Base-by-base conservation (phyloP, 1,140 invertebrate genomes). In the Elysia chlorotica region DNA sequence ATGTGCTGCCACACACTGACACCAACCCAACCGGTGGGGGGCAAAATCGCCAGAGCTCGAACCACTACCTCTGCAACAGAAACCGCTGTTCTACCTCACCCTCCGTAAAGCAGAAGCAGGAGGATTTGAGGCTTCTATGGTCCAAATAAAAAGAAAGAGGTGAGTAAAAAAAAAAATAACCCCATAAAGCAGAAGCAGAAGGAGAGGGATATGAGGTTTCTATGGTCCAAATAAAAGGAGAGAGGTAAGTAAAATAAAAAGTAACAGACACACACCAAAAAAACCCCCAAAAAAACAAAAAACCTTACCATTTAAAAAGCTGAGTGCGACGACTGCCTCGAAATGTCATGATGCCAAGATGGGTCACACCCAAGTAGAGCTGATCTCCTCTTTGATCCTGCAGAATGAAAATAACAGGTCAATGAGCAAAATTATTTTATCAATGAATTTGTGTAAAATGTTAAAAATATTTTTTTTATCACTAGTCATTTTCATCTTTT, bases 291-390 rank as follows among this genome's bases (percentile, higher is more conserved):
- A 59, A 59, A 17, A 10, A 28, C 14, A n/a, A 6, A 30, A 63
- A 53, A 57, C 54, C 66, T 74, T 80, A 91, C 97, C 97, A 99
- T 79, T 94, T 93, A 89, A 97, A 98, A 85, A 97, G 94, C 84
- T 97, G 93, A 2, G 94, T 95, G 87, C 96, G 94, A 81, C 94
- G 91, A 76, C 93, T 96, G 28, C 94, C 95, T 89, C 97, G 94
- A 88, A 98, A 98, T 25, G 96, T 97, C 73, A 97, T 91, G 63
- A 99, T 96, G 31, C 97, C 96, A 74, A 92, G 92, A 88, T 96
- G 93, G 88, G 97, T 99, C 68, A 98, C 95, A 25, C 97, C 97
- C 56, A 99, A 89, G 85, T 97, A 98, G 19, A 98, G 88, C 83
- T 96, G 95, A 77, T 92, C 93, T 17, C 94, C 92, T 87, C 93